Conservation (phyloP, 92 coral and sea anemone species). For the Porites cylindrica region DNA sequence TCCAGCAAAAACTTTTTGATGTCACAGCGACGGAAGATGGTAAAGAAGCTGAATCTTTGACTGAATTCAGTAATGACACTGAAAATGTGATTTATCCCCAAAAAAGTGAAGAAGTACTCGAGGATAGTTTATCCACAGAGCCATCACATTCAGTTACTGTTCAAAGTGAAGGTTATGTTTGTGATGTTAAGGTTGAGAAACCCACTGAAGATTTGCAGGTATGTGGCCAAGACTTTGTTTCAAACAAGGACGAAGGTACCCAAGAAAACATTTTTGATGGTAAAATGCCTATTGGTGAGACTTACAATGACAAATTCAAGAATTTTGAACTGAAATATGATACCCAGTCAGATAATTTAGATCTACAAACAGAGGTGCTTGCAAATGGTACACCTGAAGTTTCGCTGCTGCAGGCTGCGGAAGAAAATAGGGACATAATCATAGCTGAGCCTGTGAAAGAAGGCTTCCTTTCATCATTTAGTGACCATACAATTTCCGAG, state of each 20-base stretch:
- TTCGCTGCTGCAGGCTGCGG: background rate
- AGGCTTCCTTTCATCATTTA: conserved; percentile 1
- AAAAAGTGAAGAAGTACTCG: background rate
- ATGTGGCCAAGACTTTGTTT: background rate
- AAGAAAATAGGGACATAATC: background rate
- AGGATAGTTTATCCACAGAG: background rate
- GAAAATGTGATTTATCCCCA: background rate
- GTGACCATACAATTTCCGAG: conserved; percentile 10
- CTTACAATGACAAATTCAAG: background rate
- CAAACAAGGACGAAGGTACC: background rate
- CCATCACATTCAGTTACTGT: background rate
- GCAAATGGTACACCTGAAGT: background rate
- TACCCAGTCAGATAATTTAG: background rate
- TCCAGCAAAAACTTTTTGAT: background rate
- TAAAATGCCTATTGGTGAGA: background rate
- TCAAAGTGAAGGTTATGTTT: background rate
- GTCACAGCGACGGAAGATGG: background rate
- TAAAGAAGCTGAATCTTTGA: background rate
- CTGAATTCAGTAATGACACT: background rate
- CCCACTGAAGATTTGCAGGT: background rate
- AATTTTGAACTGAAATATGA: background rate
- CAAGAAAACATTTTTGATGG: background rate
- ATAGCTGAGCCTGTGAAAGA: conserved; percentile 30
- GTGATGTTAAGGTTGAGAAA: background rate
- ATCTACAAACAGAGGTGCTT: background rate